phyloP scores from a whole-genome alignment of 1,140 invertebrate genomes.

The Drosophila biarmipes region DNA sequence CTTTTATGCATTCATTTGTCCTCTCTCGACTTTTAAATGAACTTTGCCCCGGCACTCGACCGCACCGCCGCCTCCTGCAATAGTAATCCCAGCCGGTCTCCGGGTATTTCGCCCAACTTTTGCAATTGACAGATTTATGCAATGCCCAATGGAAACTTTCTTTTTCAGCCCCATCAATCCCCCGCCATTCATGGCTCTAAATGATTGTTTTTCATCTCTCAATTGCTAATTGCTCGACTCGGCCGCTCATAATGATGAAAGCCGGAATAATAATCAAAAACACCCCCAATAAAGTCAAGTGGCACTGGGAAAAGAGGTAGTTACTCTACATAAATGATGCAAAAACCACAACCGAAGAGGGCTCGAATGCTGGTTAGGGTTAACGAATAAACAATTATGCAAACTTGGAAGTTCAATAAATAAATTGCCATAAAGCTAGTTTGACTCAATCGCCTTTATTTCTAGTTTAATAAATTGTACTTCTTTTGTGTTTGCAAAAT shows the following conservation, averaged over 20 bases:
- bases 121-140: slow-evolving; percentile 77
- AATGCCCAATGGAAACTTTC: slow-evolving; percentile 14
- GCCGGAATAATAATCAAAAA: slow-evolving; percentile 25
- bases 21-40: slow-evolving; percentile 80
- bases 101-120: slow-evolving; percentile 65
- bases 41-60: slow-evolving; percentile 59
- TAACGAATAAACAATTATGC: slow-evolving; percentile 30
- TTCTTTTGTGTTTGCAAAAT: slow-evolving; percentile 43
- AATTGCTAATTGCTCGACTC: slow-evolving; percentile 38
- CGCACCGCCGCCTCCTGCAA: slow-evolving; percentile 10
- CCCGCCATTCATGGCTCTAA: not conserved
- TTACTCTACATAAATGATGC: slow-evolving; percentile 20
- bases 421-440: slow-evolving; percentile 30
- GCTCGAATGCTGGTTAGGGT: slow-evolving; percentile 48
- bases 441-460: slow-evolving; percentile 58
- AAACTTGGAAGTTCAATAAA: slow-evolving; percentile 33
- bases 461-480: slow-evolving; percentile 49
- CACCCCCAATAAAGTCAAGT: slow-evolving; percentile 17
- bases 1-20: slow-evolving; percentile 78
- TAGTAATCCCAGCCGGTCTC: slow-evolving; percentile 17
- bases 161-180: not conserved
- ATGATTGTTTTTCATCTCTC: slow-evolving; percentile 31
- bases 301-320: not conserved
- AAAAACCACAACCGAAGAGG: slow-evolving; percentile 54
- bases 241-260: slow-evolving; percentile 23